Base-by-base conservation (phyloP, 1,140 invertebrate genomes). In the Aphis craccivora region DNA sequence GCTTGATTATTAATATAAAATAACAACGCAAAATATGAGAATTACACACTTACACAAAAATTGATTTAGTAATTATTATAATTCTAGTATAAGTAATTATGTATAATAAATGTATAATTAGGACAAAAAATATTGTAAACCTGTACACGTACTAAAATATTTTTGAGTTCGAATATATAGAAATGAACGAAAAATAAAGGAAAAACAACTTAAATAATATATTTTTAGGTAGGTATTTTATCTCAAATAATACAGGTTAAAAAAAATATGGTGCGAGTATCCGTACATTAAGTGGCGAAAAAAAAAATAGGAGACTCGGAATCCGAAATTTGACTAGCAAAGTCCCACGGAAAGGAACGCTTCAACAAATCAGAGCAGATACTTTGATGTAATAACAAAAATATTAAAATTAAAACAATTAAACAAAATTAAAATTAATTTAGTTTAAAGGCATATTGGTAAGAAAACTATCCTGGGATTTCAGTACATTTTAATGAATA, bases 321-420 rank as follows among this genome's bases (percentile, higher is more conserved):
- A 93, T 93, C 91, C 91, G 91, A 93, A 93, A 93, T 93, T 93
- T 93, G 91, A 93, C 91, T 93, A 93, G 91, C 45, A 93, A 93
- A 93, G 91, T 93, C 91, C 91, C 48, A 86, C 43, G 84, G 48
- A 86, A 53, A 93, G 91, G 91, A 93, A 93, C 91, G 91, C 81
- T 93, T 93, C 91, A 93, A 93, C 91, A 93, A 93, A 93, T 86
- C 91, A 93, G 91, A 93, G 91, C 91, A 93, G 91, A 93, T 93
- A 93, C 91, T 93, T 84, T 93, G 91, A 93, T 86, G 91, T 86
- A 93, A 93, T 93, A 93, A 93, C 91, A 93, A 93, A 93, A 92
- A 86, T 43, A 93, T 93, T 93, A 93, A 92, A 93, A 93, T 93
- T 55, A 93, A 93, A 93, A 84, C 76, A 93, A 93, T 93, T 93